Base-by-base conservation (phyloP, 2,113 vertebrate species). In the Dicrurus megarhynchus region DNA sequence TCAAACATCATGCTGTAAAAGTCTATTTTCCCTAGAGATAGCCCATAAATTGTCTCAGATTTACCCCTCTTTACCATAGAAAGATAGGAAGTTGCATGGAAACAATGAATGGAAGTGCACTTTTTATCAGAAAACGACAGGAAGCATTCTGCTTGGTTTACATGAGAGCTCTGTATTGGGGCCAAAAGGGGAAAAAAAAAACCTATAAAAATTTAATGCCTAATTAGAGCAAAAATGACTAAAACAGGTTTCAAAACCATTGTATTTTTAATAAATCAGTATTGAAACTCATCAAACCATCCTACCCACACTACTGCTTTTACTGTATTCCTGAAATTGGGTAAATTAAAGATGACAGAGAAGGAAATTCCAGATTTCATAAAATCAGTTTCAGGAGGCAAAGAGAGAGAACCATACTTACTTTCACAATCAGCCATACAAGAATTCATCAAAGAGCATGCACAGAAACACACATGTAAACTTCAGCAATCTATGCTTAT, bases 51-150 rank as follows among this genome's bases (percentile, higher is more conserved):
- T 95, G 78, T 92, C 91, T 95, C 92, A 52, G 42, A 95, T 96
- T 97, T 90, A 97, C 87, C 44, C 83, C 89, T 95, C 93, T 96
- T 97, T 92, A 95, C 87, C 56, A 56, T 13, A 96, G 95, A 96
- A 97, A 95, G 90, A 95, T 98, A 97, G 97, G 98, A 98, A 98
- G 93, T 96, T 96, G 55, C 93, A 91, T 79, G 81, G 73, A 97
- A 97, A 98, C 98, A 98, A 97, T 98, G 94, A 98, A 98, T 98
- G 97, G 96, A 98, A 98, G 96, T 97, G 64, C 57, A 90, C 73
- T 95, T 97, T 96, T 96, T 97, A 97, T 97, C 96, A 97, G 97
- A 95, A 90, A 97, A 98, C 24, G 44, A 92, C 97, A 97, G 98
- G 97, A 98, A 98, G 95, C 91, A 96, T 97, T 97, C 89, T 93